These are phyloP conservation scores for Syrmaticus mikado DNA, from an alignment of 2,113 vertebrate genomes.

Conservation along the genomic window DNA sequence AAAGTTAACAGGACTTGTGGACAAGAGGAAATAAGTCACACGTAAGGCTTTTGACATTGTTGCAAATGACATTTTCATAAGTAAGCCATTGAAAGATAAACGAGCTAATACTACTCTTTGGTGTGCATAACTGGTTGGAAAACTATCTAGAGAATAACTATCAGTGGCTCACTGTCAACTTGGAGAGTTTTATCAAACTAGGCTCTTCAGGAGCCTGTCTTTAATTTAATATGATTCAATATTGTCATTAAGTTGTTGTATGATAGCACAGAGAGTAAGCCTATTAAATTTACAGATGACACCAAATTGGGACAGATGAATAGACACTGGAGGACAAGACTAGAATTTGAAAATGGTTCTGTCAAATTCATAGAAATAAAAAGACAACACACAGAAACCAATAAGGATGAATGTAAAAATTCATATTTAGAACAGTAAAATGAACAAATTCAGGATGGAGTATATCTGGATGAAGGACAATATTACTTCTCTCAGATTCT, in stretches of 20 bases:
- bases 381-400: neutral
- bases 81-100: constrained; percentile 20
- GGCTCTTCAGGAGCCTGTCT: constrained; percentile 31
- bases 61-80: constrained; percentile 30
- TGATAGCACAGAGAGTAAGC: constrained; percentile 21
- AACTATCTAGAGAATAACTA: constrained; percentile 25
- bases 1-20: neutral
- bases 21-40: neutral
- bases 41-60: constrained; percentile 2
- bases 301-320: neutral
- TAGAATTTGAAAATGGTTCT: constrained; percentile 14
- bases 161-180: constrained; percentile 31
- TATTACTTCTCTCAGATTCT: neutral
- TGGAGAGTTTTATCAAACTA: constrained; percentile 48
- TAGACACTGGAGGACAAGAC: neutral
- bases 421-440: neutral
- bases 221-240: constrained; percentile 52
- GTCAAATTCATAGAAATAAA: neutral
- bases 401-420: neutral
- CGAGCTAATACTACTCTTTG: neutral
- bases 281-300: constrained; percentile 42
- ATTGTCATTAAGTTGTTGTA: constrained; percentile 32
- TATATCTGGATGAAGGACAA: neutral
- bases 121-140: constrained; percentile 21
- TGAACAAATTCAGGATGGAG: neutral